Conservation (phyloP, 2,888 invertebrate genomes). For the Acleris cristana region DNA sequence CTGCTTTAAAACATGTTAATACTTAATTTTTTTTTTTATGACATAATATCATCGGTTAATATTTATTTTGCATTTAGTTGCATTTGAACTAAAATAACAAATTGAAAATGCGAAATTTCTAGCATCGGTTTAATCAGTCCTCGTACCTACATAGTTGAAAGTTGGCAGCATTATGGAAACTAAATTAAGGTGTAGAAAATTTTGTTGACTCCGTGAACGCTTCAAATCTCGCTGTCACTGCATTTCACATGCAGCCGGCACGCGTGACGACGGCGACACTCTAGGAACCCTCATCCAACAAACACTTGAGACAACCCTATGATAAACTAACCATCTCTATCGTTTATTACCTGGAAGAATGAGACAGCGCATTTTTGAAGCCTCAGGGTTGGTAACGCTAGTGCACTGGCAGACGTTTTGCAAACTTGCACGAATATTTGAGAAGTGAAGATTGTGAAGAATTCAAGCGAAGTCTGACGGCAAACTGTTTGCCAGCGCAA, state of each 20-base stretch:
- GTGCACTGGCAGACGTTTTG: background rate
- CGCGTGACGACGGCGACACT: background rate
- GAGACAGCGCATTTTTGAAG: background rate
- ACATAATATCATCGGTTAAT: too few species aligned
- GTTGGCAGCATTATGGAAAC: background rate
- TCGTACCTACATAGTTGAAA: background rate
- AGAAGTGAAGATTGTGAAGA: background rate
- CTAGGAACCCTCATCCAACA: background rate
- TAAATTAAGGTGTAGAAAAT: background rate
- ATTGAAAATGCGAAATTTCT: too few species aligned
- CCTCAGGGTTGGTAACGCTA: background rate
- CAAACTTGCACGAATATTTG: conserved; percentile 11
- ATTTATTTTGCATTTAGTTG: too few species aligned
- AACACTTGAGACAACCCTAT: background rate
- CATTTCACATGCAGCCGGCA: background rate
- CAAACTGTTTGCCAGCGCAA: conserved; percentile 4
- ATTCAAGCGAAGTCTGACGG: conserved; percentile 7
- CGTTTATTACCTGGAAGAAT: background rate
- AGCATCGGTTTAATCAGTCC: background rate
- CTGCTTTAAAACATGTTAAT: too few species aligned
- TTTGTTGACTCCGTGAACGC: background rate
- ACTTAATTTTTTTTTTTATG: too few species aligned
- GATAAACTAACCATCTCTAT: background rate
- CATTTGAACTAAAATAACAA: too few species aligned
- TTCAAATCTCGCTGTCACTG: background rate